These are phyloP conservation scores for Shinisaurus crocodilurus DNA, from an alignment of 2,113 vertebrate species.

Conservation along the genomic window DNA sequence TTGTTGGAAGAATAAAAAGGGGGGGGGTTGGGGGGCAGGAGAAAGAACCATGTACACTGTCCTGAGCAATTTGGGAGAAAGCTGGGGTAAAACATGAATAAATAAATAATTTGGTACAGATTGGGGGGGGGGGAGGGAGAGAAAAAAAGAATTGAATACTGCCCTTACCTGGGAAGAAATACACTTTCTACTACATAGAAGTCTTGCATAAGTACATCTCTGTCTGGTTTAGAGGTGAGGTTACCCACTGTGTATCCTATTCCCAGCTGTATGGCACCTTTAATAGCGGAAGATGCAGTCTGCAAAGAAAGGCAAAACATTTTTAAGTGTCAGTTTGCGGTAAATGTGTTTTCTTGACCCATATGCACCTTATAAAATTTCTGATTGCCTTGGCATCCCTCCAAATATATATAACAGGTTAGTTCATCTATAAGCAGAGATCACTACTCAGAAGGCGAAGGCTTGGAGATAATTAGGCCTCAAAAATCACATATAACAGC, in stretches of 20 bases:
- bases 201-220: slow-evolving; percentile 99
- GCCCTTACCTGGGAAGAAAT: slow-evolving; percentile 92
- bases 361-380: not conserved
- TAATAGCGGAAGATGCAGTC: slow-evolving; percentile 91
- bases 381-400: fast-evolving
- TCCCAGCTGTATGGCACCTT: slow-evolving; percentile 95
- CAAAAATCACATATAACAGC: not conserved
- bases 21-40: not conserved
- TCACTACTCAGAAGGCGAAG: not conserved
- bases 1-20: not conserved
- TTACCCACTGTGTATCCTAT: slow-evolving; percentile 96
- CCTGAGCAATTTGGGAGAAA: not conserved
- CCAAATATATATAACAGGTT: fast-evolving
- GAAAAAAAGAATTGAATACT: not conserved
- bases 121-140: too few species aligned
- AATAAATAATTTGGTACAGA: not conserved
- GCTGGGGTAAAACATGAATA: not conserved
- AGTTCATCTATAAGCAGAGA: not conserved
- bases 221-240: slow-evolving; percentile 93
- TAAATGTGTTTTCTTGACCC: not conserved
- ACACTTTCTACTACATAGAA: slow-evolving; percentile 97
- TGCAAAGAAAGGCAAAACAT: slow-evolving; percentile 67
- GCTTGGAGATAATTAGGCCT: not conserved
- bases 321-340: slow-evolving; percentile 44
- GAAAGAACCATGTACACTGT: not conserved